A percentile compares a stretch with the other conserved stretches of the same genome.
Evolutionary conservation across 2,797 vertebrate species (phyloP).

Genomic region (Sciurus vulgaris): DNA sequence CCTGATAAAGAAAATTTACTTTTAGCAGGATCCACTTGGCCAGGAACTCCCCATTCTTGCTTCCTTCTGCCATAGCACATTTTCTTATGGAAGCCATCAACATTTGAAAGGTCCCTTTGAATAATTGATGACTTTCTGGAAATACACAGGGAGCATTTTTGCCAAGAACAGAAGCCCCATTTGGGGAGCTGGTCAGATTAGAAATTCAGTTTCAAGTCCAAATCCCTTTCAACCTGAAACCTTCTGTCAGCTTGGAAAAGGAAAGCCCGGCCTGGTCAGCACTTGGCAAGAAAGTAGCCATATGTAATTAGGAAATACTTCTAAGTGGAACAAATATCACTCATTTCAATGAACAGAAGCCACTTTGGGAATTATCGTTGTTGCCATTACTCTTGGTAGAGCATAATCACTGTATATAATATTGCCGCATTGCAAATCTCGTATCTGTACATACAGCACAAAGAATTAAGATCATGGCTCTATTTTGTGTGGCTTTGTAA

Average conservation of each 20-base stretch:
- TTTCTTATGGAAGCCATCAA: conserved; percentile 74
- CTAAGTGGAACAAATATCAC: conserved; percentile 74
- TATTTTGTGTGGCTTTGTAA: conserved; percentile 46
- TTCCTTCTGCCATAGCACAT: conserved; percentile 69
- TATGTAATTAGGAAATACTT: conserved; percentile 78
- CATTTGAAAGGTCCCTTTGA: conserved; percentile 79
- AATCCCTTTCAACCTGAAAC: conserved; percentile 80
- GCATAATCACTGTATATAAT: conserved; percentile 21
- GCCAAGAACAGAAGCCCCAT: conserved; percentile 77
- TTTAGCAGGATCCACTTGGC: conserved; percentile 40
- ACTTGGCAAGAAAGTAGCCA: conserved; percentile 71
- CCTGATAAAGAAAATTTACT: conserved; percentile 4
- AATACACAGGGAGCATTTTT: conserved; percentile 74
- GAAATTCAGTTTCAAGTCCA: conserved; percentile 83
- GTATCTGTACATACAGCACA: conserved; percentile 36
- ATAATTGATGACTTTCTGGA: conserved; percentile 82
- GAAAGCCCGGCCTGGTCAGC: conserved; percentile 70
- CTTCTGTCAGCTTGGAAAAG: conserved; percentile 80
- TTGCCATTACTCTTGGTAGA: conserved; percentile 32
- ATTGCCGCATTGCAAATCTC: conserved; percentile 32
- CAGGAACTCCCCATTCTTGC: conserved; percentile 12
- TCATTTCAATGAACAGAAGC: conserved; percentile 72
- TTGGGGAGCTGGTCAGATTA: conserved; percentile 79
- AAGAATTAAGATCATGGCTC: conserved; percentile 51
- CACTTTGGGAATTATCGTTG: conserved; percentile 53